Conservation (phyloP, 2,113 vertebrate species). For the Cephalopholis sonnerati region DNA sequence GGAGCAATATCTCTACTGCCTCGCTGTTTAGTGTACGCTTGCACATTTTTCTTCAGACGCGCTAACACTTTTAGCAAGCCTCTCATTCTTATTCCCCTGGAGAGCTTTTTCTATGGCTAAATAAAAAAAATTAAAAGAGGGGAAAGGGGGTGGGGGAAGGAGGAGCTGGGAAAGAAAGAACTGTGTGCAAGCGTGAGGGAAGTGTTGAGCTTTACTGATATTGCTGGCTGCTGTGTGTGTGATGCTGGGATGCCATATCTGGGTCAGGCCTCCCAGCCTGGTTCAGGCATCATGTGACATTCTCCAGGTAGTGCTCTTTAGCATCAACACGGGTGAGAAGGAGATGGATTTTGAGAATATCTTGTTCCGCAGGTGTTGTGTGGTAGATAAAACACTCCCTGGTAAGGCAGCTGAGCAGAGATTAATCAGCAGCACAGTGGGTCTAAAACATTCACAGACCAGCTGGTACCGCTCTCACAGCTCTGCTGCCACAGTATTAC, state of each 20-base stretch:
- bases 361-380: conserved; percentile 66
- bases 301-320: conserved; percentile 58
- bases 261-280: conserved; percentile 75
- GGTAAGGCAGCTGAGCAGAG: conserved; percentile 60
- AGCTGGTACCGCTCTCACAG: conserved; percentile 59
- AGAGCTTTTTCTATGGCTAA: conserved; percentile 45
- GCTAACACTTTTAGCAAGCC: conserved; percentile 54
- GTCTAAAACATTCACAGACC: conserved; percentile 62
- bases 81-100: conserved; percentile 46
- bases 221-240: conserved; percentile 51
- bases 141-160: neutral
- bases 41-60: conserved; percentile 52
- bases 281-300: conserved; percentile 53
- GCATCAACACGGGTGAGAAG: conserved; percentile 47
- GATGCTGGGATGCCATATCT: conserved; percentile 67
- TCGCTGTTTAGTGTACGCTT: conserved; percentile 39
- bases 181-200: conserved; percentile 27
- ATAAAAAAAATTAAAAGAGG: neutral
- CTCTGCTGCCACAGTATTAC: conserved; percentile 34
- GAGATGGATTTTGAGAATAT: conserved; percentile 61
- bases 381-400: conserved; percentile 65
- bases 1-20: conserved; percentile 44
- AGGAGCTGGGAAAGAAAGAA: neutral
- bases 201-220: conserved; percentile 53
- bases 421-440: conserved; percentile 69